Evolutionary conservation across 2,888 invertebrate species (phyloP), one percentile per base, ranked within the genome.

Genomic region (Calameuta filiformis): DNA sequence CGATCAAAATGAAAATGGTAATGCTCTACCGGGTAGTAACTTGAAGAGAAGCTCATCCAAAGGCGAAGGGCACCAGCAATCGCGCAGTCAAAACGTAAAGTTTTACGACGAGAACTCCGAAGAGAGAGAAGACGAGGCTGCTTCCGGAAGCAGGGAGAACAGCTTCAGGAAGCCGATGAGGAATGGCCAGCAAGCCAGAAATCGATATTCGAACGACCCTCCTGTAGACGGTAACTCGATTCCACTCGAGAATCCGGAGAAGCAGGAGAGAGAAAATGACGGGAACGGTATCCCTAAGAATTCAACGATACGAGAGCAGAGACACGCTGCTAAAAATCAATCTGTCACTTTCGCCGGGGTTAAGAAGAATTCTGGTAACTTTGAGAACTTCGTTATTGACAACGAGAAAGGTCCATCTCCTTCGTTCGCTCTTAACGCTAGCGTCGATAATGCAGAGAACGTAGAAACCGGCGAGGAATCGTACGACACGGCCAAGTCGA

Each of bases 401-500:
- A 56, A 23, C 0, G 56, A 56, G 56, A 56, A 56, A 23, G 56
- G 56, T 23, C 56, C 9, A 1, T 23, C 15, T 9, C 23, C 56
- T 56, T 56, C 56, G 56, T 56, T 56, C 23, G 9, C 9, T 9
- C 56, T 23, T 23, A 56, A 56, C 56, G 56, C 23, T 1, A 56
- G 56, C 56, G 9, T 23, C 23, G 56, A 56, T 23, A 23, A 23
- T 56, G 23, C 56, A 2, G 56, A 56, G 56, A 56, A 56, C 56
- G 56, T 56, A 0, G 71, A 33, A 33, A 33, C 23, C 71, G 34
- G 71, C 4, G 71, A 71, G 71, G 34, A 31, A 11, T 33, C 71
- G 1, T 71, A 71, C 71, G 71, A 71, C 12, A 71, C 71, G 30
- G 75, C 30, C 11, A 75, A 30, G 68, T 76, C 35, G 30, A 80